Percentiles rank a stretch among this genome's conserved stretches.
Conservation (phyloP, 2,888 invertebrate genomes). For the Eustalomyia histrio region DNA sequence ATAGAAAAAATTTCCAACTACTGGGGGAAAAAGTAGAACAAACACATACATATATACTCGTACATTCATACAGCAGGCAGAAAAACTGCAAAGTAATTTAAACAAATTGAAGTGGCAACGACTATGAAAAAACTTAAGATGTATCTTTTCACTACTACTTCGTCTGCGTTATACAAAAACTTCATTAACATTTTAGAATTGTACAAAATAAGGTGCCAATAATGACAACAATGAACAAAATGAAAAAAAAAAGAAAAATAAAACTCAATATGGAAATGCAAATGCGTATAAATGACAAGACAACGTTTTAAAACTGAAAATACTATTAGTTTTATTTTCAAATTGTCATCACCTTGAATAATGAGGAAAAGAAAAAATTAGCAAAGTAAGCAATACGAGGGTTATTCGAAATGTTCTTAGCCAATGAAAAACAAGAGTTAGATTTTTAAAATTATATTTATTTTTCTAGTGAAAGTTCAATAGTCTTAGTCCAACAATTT, state of each 20-base stretch:
- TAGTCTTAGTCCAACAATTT: too few relatives aligned
- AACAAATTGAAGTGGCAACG: constrained; percentile 56
- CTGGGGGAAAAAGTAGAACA: constrained; percentile 18
- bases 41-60: constrained; percentile 5
- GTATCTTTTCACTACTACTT: not conserved
- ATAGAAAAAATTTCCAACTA: constrained; percentile 14
- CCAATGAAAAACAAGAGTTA: too few relatives aligned
- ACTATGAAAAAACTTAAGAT: constrained; percentile 12
- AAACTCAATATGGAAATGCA: too few relatives aligned
- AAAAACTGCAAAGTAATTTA: constrained; percentile 55
- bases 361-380: not conserved
- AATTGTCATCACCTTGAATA: constrained; percentile 20
- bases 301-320: constrained; percentile 31
- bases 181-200: constrained; percentile 58
- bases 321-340: not conserved
- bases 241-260: too few relatives aligned
- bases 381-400: not conserved
- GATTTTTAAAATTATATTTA: too few relatives aligned
- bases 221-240: constrained; percentile 19
- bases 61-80: too few relatives aligned
- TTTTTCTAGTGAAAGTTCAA: too few relatives aligned
- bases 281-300: constrained; percentile 17
- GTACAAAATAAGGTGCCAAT: constrained; percentile 56
- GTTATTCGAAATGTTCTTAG: too few relatives aligned
- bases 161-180: constrained; percentile 18